A percentile compares a stretch with the other conserved stretches of the same genome.
Evolutionary conservation across 64 coral and sea anemone species (phyloP).

Genomic region (Dendronephthya gigantea): DNA sequence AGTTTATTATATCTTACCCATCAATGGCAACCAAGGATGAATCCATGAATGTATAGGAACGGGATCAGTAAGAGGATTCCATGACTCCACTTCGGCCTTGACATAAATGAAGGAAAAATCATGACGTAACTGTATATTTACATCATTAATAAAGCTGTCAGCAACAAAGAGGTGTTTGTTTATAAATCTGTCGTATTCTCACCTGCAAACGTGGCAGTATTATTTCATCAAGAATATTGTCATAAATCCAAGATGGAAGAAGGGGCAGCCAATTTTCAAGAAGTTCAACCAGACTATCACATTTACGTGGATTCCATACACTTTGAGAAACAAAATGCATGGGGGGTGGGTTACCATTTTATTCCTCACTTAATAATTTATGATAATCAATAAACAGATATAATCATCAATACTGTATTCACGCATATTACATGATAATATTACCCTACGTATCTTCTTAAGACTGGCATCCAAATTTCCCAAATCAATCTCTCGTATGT

Average conservation of each 20-base stretch:
- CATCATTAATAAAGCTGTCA: no score
- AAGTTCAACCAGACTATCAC: neutral
- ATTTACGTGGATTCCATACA: neutral
- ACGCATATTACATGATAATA: neutral
- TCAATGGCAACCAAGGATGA: conserved; percentile 92
- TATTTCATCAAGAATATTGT: conserved; percentile 17
- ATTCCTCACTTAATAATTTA: no score
- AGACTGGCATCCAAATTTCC: conserved; percentile 89
- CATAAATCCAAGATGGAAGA: neutral
- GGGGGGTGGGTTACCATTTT: no score
- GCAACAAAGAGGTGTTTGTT: no score
- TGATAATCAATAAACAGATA: no score
- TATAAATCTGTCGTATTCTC: neutral
- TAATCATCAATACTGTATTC: neutral
- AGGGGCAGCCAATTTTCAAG: conserved; percentile 1
- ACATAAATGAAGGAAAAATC: conserved; percentile 17
- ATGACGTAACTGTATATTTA: no score
- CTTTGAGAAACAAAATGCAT: neutral
- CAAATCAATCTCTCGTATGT: conserved; percentile 84
- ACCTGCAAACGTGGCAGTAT: neutral
- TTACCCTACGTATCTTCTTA: conserved; percentile 68
- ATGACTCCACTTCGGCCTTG: conserved; percentile 80
- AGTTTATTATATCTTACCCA: conserved; percentile 38
- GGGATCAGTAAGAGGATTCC: conserved; percentile 86
- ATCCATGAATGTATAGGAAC: conserved; percentile 95